Base-by-base conservation (phyloP, 2,888 invertebrate species). In the Diarsia dahlii region DNA sequence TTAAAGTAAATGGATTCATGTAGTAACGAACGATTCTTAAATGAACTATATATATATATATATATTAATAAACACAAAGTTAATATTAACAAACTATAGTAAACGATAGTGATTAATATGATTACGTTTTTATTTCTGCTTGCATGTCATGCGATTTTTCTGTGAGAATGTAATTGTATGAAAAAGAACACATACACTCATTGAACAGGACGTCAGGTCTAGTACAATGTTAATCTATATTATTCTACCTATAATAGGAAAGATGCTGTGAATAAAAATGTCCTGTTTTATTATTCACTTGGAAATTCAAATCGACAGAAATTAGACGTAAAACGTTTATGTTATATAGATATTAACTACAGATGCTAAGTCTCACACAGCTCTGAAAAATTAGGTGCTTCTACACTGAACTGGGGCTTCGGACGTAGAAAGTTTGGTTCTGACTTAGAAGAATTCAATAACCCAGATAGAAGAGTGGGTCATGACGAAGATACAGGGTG, bases 111-210 rank as follows among this genome's bases (percentile, higher is more conserved):
- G 66, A 54, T 75, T 80, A 68, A 63, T 64, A 54, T 45, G 81
- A 63, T 65, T 52, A 72, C 60, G 63, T 48, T 28, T 60, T 52
- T 52, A 70, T 62, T 71, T 60, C 39, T 76, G 58, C 39, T 74
- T 69, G 78, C 60, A 81, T 23, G 62, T 74, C 86, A 86, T 84
- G 86, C 82, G 71, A 72, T 81, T 77, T 78, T 74, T 72, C 73
- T 76, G 78, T 76, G 74, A 77, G 76, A 78, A 74, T 83, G 62
- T 74, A 0, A 64, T 70, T 62, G 71, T 67, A 82, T 87, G 79
- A 58, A 87, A 88, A 91, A 93, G 95, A 95, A 95, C 95, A 95
- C 94, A 88, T 95, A 95, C 95, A 95, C 95, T 95, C 94, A 84
- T 89, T 87, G 89, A 78, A 86, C 56, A 80, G 75, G 84, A 71